These are phyloP conservation scores for Cydia strobilella DNA, from an alignment of 1,140 invertebrate genomes.

Conservation along the genomic window DNA sequence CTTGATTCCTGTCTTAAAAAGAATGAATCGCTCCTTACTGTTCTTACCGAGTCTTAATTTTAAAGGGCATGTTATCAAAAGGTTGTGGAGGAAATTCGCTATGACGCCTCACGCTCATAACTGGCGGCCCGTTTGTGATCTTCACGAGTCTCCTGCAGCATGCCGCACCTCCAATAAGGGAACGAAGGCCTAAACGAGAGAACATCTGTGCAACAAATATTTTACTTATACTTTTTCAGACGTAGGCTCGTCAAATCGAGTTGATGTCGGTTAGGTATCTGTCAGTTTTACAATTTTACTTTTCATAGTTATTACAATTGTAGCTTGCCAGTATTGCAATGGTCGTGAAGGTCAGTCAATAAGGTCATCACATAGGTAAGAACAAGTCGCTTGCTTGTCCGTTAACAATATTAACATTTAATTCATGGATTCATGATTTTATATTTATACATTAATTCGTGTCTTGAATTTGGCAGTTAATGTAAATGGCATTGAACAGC, in stretches of 20 bases:
- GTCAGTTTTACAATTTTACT: background rate
- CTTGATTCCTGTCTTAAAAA: too few relatives aligned
- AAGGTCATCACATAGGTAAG: too few relatives aligned
- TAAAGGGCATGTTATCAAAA: conserved; percentile 57
- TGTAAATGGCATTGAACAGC: too few relatives aligned
- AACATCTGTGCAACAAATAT: background rate
- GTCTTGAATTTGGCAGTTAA: too few relatives aligned
- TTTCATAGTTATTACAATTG: background rate
- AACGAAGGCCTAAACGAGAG: background rate
- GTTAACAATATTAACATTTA: too few relatives aligned
- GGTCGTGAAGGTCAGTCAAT: background rate
- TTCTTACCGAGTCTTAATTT: conserved; percentile 47
- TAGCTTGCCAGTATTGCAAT: background rate
- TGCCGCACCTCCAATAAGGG: background rate
- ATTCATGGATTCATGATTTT: too few relatives aligned
- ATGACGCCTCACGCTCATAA: conserved; percentile 30
- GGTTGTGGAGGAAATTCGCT: conserved; percentile 45
- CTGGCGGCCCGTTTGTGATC: conserved; percentile 1
- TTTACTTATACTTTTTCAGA: background rate
- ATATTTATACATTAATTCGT: too few relatives aligned
- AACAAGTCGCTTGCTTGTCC: too few relatives aligned
- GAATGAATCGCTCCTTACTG: too few relatives aligned
- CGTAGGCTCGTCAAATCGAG: background rate
- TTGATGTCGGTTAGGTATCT: background rate
- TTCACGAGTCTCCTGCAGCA: background rate